A percentile compares a stretch with the other conserved stretches of the same genome.
Conservation (phyloP, 23 tunicate species). For the Clavelina lepadiformis region DNA sequence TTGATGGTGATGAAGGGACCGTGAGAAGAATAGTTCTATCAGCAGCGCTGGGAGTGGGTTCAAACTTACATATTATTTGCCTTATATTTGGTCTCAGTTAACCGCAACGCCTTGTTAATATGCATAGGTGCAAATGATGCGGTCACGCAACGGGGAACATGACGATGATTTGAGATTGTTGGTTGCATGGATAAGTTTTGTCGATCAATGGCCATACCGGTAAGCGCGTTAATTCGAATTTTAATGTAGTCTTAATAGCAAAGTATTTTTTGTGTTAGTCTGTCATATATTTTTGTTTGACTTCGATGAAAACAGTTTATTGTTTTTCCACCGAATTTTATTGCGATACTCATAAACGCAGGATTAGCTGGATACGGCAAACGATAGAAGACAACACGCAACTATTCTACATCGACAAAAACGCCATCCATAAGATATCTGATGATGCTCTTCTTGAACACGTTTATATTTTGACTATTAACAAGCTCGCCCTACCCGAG, state of each 20-base stretch:
- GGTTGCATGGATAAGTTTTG: constrained; percentile 38
- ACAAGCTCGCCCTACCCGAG: constrained; percentile 13
- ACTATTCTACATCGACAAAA: constrained; percentile 4
- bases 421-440: constrained; percentile 9
- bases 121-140: constrained; percentile 5
- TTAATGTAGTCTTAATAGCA: too few species aligned
- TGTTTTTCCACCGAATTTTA: too few species aligned
- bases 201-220: constrained; percentile 67
- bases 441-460: constrained; percentile 6
- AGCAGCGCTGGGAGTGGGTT: constrained; percentile 28
- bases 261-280: too few species aligned
- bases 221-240: too few species aligned
- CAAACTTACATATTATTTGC: not conserved
- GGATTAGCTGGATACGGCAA: constrained; percentile 53
- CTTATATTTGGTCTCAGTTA: not conserved
- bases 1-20: constrained; percentile 31
- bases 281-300: too few species aligned
- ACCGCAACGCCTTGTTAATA: not conserved
- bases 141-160: not conserved
- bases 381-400: constrained; percentile 45
- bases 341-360: too few species aligned
- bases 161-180: constrained; percentile 11
- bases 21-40: constrained; percentile 21
- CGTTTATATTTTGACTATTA: constrained; percentile 24
- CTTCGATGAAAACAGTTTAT: too few species aligned